Percentiles rank a stretch among this genome's conserved stretches.
Evolutionary conservation across 2,888 invertebrate genomes (phyloP).

Genomic region (Plagodis pulveraria): DNA sequence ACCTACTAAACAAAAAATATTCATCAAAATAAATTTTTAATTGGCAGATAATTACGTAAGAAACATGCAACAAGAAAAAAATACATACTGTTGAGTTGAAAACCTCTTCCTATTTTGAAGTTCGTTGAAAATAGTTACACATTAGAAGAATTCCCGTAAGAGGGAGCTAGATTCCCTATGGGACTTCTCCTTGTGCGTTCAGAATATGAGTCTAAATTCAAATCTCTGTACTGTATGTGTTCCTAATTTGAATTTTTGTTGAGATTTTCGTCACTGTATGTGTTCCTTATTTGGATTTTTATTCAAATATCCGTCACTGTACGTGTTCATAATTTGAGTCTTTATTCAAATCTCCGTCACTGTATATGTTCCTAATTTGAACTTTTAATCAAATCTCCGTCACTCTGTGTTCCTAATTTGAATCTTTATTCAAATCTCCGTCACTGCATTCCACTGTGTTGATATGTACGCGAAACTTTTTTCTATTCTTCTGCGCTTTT

Average conservation of each 20-base stretch:
- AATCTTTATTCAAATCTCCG: constrained; percentile 33
- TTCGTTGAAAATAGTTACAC: too few relatives aligned
- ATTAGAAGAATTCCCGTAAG: too few relatives aligned
- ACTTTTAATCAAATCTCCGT: background rate
- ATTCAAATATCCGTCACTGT: constrained; percentile 42
- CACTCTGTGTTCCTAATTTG: background rate
- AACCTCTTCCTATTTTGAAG: too few relatives aligned
- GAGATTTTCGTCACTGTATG: background rate
- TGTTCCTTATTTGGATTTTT: background rate
- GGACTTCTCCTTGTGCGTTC: background rate
- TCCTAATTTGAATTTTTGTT: background rate
- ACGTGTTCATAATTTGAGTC: background rate
- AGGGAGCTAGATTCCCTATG: too few relatives aligned
- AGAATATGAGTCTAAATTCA: background rate
- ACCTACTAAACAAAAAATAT: too few relatives aligned
- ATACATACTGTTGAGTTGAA: too few relatives aligned
- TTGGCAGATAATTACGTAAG: too few relatives aligned
- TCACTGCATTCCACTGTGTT: constrained; percentile 40
- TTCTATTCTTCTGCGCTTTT: constrained; percentile 45
- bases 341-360: background rate
- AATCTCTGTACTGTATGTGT: background rate
- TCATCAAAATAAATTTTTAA: too few relatives aligned
- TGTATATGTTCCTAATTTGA: background rate
- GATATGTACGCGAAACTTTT: constrained; percentile 43
- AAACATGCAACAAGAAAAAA: too few relatives aligned